phyloP scores from a whole-genome alignment of 2,797 vertebrate genomes.

The Spinus pinus region DNA sequence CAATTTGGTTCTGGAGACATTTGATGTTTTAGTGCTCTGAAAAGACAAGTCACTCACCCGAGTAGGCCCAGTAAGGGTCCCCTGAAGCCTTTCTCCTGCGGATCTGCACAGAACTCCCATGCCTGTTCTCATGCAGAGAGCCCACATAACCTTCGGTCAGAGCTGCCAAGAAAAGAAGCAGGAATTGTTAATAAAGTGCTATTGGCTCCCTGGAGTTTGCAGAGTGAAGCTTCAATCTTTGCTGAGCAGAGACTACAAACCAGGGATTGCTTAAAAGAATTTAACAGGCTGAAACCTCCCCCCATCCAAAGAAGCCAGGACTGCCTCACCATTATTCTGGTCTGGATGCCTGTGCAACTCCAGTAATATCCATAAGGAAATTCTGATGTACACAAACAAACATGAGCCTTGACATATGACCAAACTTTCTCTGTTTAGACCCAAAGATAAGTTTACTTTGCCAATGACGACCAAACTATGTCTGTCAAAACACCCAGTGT shows the following conservation, averaged over 20 bases:
- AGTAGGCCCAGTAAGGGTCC: slow-evolving; percentile 95
- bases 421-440: not conserved
- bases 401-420: not conserved
- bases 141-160: slow-evolving; percentile 85
- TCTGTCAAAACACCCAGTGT: not conserved
- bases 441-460: not conserved
- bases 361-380: not conserved
- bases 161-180: slow-evolving; percentile 71
- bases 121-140: slow-evolving; percentile 76
- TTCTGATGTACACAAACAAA: not conserved
- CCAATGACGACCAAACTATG: not conserved
- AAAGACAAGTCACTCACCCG: slow-evolving; percentile 86
- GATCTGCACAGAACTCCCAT: slow-evolving; percentile 78
- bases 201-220: not conserved
- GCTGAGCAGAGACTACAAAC: not conserved
- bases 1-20: not conserved
- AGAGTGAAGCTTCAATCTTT: not conserved
- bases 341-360: not conserved
- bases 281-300: not conserved
- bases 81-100: slow-evolving; percentile 85
- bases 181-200: not conserved
- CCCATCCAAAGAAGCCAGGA: not conserved
- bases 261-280: not conserved
- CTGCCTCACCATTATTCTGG: not conserved
- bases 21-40: not conserved